Evolutionary conservation across 53 echinoderm and acorn worm species (phyloP).

Genomic region (Paelopatides confundens): DNA sequence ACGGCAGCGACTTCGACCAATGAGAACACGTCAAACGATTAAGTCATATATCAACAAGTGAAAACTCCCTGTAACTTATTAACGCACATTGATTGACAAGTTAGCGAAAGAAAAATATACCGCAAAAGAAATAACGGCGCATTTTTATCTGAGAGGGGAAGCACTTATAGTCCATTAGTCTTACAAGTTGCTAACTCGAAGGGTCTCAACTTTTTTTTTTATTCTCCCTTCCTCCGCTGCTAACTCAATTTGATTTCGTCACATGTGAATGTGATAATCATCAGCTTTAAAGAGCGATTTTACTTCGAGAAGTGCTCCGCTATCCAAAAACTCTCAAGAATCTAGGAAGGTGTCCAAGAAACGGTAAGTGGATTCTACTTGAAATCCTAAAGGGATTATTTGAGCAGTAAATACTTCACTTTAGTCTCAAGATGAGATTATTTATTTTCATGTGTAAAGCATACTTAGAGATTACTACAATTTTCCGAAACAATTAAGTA

Average conservation of each 20-base stretch:
- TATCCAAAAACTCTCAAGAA: conserved; percentile 53
- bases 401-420: conserved; percentile 58
- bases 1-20: neutral
- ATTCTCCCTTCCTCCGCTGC: neutral
- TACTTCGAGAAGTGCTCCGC: conserved; percentile 49
- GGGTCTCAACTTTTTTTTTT: neutral
- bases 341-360: conserved; percentile 44
- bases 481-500: conserved; percentile 4
- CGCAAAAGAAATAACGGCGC: conserved; percentile 16
- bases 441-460: conserved; percentile 10
- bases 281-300: conserved; percentile 26
- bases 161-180: conserved; percentile 52
- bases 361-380: conserved; percentile 53
- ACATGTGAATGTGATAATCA: conserved; percentile 31
- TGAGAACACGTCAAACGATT: neutral
- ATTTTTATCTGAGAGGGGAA: conserved; percentile 33
- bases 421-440: conserved; percentile 33
- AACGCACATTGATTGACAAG: conserved; percentile 50
- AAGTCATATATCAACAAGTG: conserved; percentile 34
- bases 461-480: neutral
- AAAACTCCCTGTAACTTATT: conserved; percentile 51
- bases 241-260: conserved; percentile 41
- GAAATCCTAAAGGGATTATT: conserved; percentile 50
- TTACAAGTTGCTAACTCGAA: conserved; percentile 37
- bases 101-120: neutral